Percentiles rank a stretch among this genome's conserved stretches.
These are phyloP conservation scores for Lithophane socia DNA, from an alignment of 2,888 invertebrate species.

Conservation along the genomic window DNA sequence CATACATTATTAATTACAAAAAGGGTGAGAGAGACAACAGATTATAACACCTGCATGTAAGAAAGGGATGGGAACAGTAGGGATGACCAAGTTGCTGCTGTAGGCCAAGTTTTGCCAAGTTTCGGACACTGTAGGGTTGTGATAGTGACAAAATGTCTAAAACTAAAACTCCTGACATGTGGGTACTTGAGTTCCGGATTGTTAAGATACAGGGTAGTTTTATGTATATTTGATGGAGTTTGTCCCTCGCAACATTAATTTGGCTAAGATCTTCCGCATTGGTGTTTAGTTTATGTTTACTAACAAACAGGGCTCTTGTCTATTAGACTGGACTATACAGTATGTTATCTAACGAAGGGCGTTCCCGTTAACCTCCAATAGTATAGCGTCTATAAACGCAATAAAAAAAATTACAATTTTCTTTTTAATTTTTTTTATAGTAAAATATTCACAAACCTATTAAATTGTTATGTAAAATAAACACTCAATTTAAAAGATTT, in stretches of 20 bases:
- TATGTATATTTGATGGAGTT: slow-evolving; percentile 61
- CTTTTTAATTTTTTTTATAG: no score
- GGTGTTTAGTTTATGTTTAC: slow-evolving; percentile 25
- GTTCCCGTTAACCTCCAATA: no score
- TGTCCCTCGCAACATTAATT: slow-evolving; percentile 55
- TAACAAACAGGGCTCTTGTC: slow-evolving; percentile 11
- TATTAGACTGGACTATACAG: neutral
- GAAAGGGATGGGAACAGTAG: slow-evolving; percentile 65
- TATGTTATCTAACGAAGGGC: no score
- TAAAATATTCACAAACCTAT: no score
- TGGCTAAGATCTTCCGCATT: slow-evolving; percentile 41
- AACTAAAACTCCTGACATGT: slow-evolving; percentile 63
- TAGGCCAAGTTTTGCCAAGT: slow-evolving; percentile 68
- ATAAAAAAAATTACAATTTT: no score
- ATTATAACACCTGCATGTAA: slow-evolving; percentile 38
- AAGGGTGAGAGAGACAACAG: slow-evolving; percentile 72
- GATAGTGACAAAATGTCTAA: slow-evolving; percentile 66
- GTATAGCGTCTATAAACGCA: no score
- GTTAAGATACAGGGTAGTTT: slow-evolving; percentile 46
- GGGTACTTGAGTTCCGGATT: slow-evolving; percentile 32
- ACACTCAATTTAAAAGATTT: no score
- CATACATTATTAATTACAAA: slow-evolving; percentile 87
- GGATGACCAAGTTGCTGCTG: slow-evolving; percentile 72
- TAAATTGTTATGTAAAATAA: no score
- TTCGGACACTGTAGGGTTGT: slow-evolving; percentile 69